Evolutionary conservation across 2,797 vertebrate genomes (phyloP), one percentile per base, ranked within the genome.

Genomic region (Gymnocypris eckloni): DNA sequence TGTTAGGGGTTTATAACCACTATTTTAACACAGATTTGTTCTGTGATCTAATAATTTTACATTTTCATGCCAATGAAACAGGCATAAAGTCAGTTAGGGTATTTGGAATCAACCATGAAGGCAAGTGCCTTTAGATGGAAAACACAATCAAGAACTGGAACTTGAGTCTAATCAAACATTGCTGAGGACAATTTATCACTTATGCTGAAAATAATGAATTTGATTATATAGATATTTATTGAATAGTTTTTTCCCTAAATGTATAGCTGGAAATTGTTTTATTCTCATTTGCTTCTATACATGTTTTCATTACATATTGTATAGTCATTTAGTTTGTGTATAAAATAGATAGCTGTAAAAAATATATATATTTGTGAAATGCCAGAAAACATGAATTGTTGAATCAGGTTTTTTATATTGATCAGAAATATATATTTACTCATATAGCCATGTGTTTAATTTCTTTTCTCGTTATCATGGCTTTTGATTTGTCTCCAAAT

Each of bases 221-320:
- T 25, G 50, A 87, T 86, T 69, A 77, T 81, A 43, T 69, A 52
- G 48, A 88, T 84, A 81, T 86, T 86, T 83, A 88, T 86, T 84
- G 13, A 92, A 93, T 94, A 92, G 90, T 89, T 92, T 89, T 89
- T 87, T 90, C 73, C 85, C 72, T 89, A 89, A 93, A 93, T 93
- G 90, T 94, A 92, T 91, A 88, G 67, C 79, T 84, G 72, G 50
- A 80, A 83, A 80, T 54, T 5, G 43, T 71, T 71, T 78, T 83
- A 66, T 54, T 66, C 22, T 73, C 8, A 22, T 75, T 81, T 77
- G 64, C 64, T 66, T 48, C 48, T 61, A 59, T 64, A 67, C 76
- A 61, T 56, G 54, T 76, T 59, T 59, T 13, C 9, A 76, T 48
- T 48, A 28, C 39, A 39, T 73, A 69, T 71, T 88, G 59, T 83